phyloP scores from a whole-genome alignment of 2,888 invertebrate genomes.

The Tipula lateralis region DNA sequence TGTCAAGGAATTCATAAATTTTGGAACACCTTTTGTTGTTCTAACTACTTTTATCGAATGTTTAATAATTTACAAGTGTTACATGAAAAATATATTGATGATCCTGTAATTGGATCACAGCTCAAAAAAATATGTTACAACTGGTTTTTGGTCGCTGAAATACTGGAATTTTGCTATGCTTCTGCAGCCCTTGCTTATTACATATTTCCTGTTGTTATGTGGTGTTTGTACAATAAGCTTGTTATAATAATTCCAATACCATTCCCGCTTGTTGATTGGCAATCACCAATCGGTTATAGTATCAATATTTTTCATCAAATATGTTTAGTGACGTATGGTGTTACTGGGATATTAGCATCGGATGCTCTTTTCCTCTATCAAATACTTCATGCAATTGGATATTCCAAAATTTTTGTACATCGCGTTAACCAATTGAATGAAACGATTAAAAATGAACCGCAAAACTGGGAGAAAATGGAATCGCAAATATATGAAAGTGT shows the following conservation, averaged over 20 bases:
- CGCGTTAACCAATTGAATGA: neutral
- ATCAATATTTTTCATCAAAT: neutral
- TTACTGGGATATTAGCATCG: neutral
- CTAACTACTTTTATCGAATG: neutral
- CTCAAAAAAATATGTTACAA: neutral
- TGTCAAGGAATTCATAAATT: neutral
- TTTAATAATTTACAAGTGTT: neutral
- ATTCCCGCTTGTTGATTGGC: neutral
- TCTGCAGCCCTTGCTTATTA: neutral
- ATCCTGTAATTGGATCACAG: neutral
- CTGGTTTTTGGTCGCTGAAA: neutral
- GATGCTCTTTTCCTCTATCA: neutral
- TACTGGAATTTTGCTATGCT: neutral
- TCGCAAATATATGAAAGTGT: neutral
- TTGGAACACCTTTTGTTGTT: neutral
- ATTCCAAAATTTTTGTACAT: neutral
- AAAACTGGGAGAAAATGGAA: neutral
- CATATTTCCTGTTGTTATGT: neutral
- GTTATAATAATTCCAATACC: neutral
- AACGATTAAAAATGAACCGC: neutral
- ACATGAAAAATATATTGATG: too few species aligned
- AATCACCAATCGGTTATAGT: neutral
- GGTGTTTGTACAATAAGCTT: neutral
- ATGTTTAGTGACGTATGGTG: too few species aligned
- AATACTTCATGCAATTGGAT: neutral